phyloP scores from a whole-genome alignment of 2,113 vertebrate genomes.

The Hippocampus abdominalis region DNA sequence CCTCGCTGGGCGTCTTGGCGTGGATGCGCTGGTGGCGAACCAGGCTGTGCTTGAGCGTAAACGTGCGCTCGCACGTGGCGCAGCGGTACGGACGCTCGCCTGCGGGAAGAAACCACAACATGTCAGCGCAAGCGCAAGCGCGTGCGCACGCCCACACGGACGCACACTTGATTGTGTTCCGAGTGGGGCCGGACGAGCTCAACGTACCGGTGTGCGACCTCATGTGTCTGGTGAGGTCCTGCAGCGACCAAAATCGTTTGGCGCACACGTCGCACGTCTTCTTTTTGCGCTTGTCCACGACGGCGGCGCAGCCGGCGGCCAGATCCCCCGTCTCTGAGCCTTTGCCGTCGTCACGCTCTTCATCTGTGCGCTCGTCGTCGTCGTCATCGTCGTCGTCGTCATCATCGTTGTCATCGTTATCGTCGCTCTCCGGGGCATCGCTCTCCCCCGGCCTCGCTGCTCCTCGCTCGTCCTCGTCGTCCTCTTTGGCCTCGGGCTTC shows the following conservation, averaged over 20 bases:
- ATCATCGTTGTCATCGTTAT: conserved; percentile 53
- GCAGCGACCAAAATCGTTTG: conserved; percentile 97
- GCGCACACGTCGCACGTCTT: conserved; percentile 93
- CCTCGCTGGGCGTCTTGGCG: conserved; percentile 79
- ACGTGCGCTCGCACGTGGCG: conserved; percentile 91
- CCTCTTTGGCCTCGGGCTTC: conserved; percentile 69
- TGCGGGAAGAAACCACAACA: conserved; percentile 34
- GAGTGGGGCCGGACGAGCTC: too few relatives aligned
- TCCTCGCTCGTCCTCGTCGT: conserved; percentile 51
- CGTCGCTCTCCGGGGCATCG: conserved; percentile 71
- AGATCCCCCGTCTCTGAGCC: conserved; percentile 62
- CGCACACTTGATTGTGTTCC: too few relatives aligned
- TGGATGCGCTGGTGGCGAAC: conserved; percentile 95
- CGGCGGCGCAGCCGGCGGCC: conserved; percentile 55
- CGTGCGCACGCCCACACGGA: too few relatives aligned
- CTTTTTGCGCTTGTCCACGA: conserved; percentile 95
- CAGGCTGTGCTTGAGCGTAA: conserved; percentile 97
- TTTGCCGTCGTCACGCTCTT: conserved; percentile 81
- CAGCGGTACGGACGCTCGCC: conserved; percentile 94
- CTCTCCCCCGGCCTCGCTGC: conserved; percentile 73
- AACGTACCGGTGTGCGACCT: conserved; percentile 91
- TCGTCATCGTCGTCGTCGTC: conserved; percentile 52
- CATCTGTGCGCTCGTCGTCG: conserved; percentile 69
- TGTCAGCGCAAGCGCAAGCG: not conserved
- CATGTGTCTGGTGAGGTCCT: conserved; percentile 97